A percentile compares a stretch with the other conserved stretches of the same genome.
Evolutionary conservation across 2,797 vertebrate species (phyloP).

Genomic region (Enteromius paludinosus): DNA sequence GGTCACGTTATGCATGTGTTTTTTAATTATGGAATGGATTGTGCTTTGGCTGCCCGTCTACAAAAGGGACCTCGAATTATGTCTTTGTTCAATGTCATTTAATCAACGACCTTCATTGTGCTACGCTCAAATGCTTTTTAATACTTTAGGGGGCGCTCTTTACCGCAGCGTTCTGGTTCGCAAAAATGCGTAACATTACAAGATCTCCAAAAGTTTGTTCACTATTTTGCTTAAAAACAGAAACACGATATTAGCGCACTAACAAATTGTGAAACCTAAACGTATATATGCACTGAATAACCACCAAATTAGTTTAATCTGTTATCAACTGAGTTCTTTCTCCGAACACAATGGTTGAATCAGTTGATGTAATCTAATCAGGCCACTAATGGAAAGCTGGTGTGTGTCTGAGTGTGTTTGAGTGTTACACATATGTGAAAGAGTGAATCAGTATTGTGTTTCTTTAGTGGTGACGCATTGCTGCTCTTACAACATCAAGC

Average conservation of each 20-base stretch:
- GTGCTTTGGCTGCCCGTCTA: constrained; percentile 26
- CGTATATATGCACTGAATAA: not conserved
- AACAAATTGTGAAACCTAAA: not conserved
- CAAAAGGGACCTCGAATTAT: constrained; percentile 28
- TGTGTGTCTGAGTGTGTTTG: constrained; percentile 26
- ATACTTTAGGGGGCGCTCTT: constrained; percentile 3
- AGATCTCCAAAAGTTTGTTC: not conserved
- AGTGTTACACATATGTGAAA: constrained; percentile 23
- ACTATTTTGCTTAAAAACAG: constrained; percentile 2
- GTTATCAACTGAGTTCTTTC: not conserved
- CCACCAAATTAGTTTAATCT: not conserved
- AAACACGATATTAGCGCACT: constrained; percentile 1
- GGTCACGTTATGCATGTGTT: constrained; percentile 10
- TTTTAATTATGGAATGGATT: constrained; percentile 18
- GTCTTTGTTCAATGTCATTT: constrained; percentile 5
- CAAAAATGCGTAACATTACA: not conserved
- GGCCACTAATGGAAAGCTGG: constrained; percentile 18
- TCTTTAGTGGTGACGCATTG: constrained; percentile 37
- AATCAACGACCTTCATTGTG: not conserved
- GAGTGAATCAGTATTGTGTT: constrained; percentile 21
- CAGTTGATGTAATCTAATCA: constrained; percentile 13
- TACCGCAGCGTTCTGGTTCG: not conserved
- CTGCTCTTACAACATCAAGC: constrained; percentile 64
- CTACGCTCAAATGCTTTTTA: not conserved
- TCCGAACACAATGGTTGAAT: not conserved